Evolutionary conservation across 2,113 vertebrate genomes (phyloP).

Genomic region (Cricetomys ansorgei): DNA sequence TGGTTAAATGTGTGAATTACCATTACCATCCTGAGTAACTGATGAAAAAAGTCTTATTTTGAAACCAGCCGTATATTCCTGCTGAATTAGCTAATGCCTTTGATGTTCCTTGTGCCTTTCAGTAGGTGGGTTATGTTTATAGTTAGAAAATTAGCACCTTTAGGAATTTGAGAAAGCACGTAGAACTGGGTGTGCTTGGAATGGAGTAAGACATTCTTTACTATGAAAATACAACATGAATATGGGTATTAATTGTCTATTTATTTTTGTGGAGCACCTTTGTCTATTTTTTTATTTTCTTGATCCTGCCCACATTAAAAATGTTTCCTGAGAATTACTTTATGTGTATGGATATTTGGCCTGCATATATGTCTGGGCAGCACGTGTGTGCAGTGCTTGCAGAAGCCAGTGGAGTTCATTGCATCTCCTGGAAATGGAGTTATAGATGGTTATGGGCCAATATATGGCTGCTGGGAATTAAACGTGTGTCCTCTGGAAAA

Average conservation of each 20-base stretch:
- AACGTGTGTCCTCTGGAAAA: not conserved
- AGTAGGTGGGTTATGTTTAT: not conserved
- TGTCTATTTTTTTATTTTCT: not conserved
- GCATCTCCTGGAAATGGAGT: not conserved
- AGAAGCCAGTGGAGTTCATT: not conserved
- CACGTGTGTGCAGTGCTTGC: not conserved
- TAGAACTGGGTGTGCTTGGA: not conserved
- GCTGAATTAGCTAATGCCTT: not conserved
- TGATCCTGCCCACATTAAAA: not conserved
- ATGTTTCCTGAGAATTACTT: not conserved
- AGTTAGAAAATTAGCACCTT: not conserved
- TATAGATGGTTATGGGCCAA: not conserved
- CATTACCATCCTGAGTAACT: not conserved
- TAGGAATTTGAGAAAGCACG: not conserved
- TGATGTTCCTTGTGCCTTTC: not conserved
- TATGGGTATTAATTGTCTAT: not conserved
- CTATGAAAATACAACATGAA: not conserved
- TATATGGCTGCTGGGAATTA: not conserved
- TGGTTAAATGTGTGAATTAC: not conserved
- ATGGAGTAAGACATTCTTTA: not conserved
- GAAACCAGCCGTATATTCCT: not conserved
- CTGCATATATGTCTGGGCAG: not conserved
- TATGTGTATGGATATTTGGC: not conserved
- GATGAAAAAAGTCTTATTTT: not conserved
- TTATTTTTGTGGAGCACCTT: not conserved